A percentile compares a stretch with the other conserved stretches of the same genome.
phyloP scores from a whole-genome alignment of 2,888 invertebrate genomes.

The Onchidella celtica region DNA sequence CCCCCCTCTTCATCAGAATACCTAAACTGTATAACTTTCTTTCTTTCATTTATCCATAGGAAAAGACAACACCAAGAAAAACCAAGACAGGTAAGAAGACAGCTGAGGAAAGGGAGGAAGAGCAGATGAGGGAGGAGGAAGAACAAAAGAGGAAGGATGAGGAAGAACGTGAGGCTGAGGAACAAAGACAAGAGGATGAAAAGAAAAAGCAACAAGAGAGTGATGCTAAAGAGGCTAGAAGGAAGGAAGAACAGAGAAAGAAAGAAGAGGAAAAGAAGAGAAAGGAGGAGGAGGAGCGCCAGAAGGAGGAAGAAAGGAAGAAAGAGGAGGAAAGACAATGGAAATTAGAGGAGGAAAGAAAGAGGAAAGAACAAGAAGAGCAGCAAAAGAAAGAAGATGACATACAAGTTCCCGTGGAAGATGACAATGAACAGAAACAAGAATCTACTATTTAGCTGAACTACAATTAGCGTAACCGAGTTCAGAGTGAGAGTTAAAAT shows the following conservation, averaged over 20 bases:
- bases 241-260: slow-evolving; percentile 28
- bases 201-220: slow-evolving; percentile 10
- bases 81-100: background rate
- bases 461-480: too few species aligned
- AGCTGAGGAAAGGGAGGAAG: background rate
- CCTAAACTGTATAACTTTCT: background rate
- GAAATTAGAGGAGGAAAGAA: slow-evolving; percentile 11
- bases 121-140: slow-evolving; percentile 10
- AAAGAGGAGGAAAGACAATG: slow-evolving; percentile 12
- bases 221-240: slow-evolving; percentile 5
- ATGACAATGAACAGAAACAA: slow-evolving; percentile 12
- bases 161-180: slow-evolving; percentile 12
- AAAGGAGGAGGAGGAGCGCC: background rate
- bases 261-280: background rate
- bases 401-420: slow-evolving; percentile 14
- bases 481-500: too few species aligned
- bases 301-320: slow-evolving; percentile 12
- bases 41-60: slow-evolving; percentile 15
- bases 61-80: slow-evolving; percentile 30
- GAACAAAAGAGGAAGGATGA: background rate
- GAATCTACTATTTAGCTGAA: too few species aligned
- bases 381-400: slow-evolving; percentile 16
- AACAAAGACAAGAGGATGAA: slow-evolving; percentile 18
- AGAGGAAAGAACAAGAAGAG: slow-evolving; percentile 16
- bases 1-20: background rate